Evolutionary conservation across 37 sponge, comb jelly and placozoan genomes (phyloP), one percentile per base, ranked within the genome.

Genomic region (Ephydatia muelleri): DNA sequence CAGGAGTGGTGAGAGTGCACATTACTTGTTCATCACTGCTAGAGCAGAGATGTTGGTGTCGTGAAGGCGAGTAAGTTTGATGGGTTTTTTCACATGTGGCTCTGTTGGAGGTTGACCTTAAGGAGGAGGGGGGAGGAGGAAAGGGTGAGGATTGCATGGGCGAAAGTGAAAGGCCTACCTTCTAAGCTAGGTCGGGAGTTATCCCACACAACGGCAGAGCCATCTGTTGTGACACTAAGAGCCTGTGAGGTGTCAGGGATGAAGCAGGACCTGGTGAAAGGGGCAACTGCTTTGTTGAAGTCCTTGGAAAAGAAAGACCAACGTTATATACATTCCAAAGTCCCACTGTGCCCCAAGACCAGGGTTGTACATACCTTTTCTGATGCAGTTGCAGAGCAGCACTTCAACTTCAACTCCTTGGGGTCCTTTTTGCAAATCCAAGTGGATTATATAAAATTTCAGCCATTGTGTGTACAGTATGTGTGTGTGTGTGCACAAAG

Each of bases 171-270:
- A n/a, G n/a, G n/a, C n/a, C n/a, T n/a, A n/a, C n/a, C n/a, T n/a
- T n/a, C n/a, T n/a, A n/a, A n/a, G n/a, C n/a, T n/a, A n/a, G n/a
- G n/a, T n/a, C n/a, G n/a, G n/a, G n/a, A n/a, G n/a, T n/a, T n/a
- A n/a, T n/a, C n/a, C n/a, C n/a, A n/a, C n/a, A n/a, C n/a, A 12
- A 96, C 87, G 23, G 75, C 93, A 67, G 70, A 74, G 22, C 99
- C 99, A 73, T 92, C 93, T 76, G 80, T 80, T 57, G 95, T 98
- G 25, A 72, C 93, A 27, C 95, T 92, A 37, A 98, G 47, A 3
- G 93, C 96, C 2, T 38, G 82, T 8, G 49, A 37, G 23, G 86
- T 88, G 5, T 73, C 73, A 36, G 93, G 87, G n/a, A n/a, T n/a
- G n/a, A n/a, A n/a, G n/a, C n/a, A n/a, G n/a, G n/a, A n/a, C n/a